A percentile compares a stretch with the other conserved stretches of the same genome.
phyloP scores from a whole-genome alignment of 2,888 invertebrate species.

The Amorpha juglandis region DNA sequence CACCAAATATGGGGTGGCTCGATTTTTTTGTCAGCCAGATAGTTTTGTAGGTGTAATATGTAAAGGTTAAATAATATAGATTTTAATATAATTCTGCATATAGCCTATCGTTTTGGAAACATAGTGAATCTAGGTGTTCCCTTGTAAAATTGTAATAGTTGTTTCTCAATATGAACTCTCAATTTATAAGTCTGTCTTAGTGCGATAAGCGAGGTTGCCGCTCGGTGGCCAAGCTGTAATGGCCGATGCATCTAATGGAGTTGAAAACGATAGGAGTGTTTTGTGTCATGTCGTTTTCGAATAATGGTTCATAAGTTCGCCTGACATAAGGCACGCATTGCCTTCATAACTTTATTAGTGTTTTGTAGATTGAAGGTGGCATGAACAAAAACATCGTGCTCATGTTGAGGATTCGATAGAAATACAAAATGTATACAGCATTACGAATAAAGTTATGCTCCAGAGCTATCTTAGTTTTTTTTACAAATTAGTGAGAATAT shows the following conservation, averaged over 20 bases:
- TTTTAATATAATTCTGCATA: slow-evolving; percentile 4
- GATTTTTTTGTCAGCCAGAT: background rate
- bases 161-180: slow-evolving; percentile 12
- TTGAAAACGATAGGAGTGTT: background rate
- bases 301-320: background rate
- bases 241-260: slow-evolving; percentile 13
- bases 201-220: slow-evolving; percentile 26
- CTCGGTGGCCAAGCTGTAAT: slow-evolving; percentile 16
- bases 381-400: too few species aligned
- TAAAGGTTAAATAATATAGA: slow-evolving; percentile 13
- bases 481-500: too few species aligned
- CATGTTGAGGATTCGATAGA: too few species aligned
- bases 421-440: too few species aligned
- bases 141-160: slow-evolving; percentile 5
- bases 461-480: too few species aligned
- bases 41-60: slow-evolving; percentile 13
- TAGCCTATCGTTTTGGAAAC: slow-evolving; percentile 1
- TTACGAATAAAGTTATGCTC: too few species aligned
- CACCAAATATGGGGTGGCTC: too few species aligned
- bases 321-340: background rate
- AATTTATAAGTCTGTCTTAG: slow-evolving; percentile 23
- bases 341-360: background rate
- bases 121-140: slow-evolving; percentile 2
- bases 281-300: slow-evolving; percentile 1
- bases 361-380: too few species aligned